A percentile compares a stretch with the other conserved stretches of the same genome.
Conservation (phyloP, 2,113 vertebrate genomes). For the Orthonyx spaldingii region DNA sequence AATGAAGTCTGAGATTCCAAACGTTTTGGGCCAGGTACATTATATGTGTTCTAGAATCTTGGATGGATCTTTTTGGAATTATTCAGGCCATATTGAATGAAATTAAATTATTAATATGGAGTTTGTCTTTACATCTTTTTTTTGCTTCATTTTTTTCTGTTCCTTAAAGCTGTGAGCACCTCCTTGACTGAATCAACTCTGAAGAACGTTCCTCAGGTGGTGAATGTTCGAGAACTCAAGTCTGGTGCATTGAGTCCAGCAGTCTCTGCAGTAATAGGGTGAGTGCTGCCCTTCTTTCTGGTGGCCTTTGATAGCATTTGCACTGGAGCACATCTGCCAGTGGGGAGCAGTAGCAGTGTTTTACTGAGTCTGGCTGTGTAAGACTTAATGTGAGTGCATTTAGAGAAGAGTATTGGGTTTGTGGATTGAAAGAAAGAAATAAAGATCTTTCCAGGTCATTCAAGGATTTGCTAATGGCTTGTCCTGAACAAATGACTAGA, state of each 20-base stretch:
- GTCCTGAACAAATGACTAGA: background rate
- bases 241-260: constrained; percentile 61
- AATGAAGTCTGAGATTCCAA: background rate
- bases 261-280: constrained; percentile 76
- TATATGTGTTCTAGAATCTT: background rate
- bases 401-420: background rate
- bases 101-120: background rate
- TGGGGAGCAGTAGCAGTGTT: constrained; percentile 6
- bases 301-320: background rate
- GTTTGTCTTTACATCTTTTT: background rate
- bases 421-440: background rate
- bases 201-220: constrained; percentile 89
- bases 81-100: background rate
- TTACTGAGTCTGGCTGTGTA: background rate
- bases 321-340: background rate
- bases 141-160: background rate
- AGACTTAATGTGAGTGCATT: background rate
- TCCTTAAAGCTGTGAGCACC: constrained; percentile 63
- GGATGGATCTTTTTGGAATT: background rate
- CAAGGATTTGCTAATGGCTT: background rate
- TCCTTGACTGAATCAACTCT: constrained; percentile 86
- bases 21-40: background rate
- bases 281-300: background rate
- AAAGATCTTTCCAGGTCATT: background rate
- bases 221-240: constrained; percentile 88